These are phyloP conservation scores for Limnodromus scolopaceus DNA, from an alignment of 2,797 vertebrate species.

Conservation along the genomic window DNA sequence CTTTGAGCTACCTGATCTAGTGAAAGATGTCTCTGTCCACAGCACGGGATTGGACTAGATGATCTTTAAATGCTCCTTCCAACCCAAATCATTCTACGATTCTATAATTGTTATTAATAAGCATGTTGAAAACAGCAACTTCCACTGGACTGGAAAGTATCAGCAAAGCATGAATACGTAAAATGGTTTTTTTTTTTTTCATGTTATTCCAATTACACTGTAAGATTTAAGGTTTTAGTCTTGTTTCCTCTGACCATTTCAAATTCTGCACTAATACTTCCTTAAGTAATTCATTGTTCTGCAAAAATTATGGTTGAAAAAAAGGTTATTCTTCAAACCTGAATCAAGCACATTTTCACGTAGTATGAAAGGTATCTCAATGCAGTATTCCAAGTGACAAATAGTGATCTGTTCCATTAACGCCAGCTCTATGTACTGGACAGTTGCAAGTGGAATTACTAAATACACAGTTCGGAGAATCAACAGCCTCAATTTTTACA, in stretches of 20 bases:
- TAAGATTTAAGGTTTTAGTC: background rate
- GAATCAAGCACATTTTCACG: background rate
- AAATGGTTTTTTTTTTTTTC: background rate
- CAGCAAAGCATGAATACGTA: background rate
- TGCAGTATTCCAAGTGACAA: background rate
- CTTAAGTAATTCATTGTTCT: background rate
- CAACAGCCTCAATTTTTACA: background rate
- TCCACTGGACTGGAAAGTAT: background rate
- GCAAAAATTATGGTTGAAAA: background rate
- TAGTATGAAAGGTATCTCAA: background rate
- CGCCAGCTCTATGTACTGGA: background rate
- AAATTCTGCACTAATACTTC: background rate
- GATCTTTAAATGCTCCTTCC: background rate
- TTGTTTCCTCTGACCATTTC: background rate
- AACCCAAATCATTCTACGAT: background rate
- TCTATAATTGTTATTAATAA: background rate
- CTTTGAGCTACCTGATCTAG: background rate
- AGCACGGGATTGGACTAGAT: background rate
- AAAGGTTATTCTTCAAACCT: background rate
- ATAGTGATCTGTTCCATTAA: background rate
- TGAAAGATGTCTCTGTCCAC: background rate
- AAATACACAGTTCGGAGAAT: background rate
- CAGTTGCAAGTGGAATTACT: background rate
- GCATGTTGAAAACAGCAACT: background rate
- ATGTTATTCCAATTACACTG: background rate